These are phyloP conservation scores for Andrena praecox DNA, from an alignment of 2,888 invertebrate species.

Conservation along the genomic window DNA sequence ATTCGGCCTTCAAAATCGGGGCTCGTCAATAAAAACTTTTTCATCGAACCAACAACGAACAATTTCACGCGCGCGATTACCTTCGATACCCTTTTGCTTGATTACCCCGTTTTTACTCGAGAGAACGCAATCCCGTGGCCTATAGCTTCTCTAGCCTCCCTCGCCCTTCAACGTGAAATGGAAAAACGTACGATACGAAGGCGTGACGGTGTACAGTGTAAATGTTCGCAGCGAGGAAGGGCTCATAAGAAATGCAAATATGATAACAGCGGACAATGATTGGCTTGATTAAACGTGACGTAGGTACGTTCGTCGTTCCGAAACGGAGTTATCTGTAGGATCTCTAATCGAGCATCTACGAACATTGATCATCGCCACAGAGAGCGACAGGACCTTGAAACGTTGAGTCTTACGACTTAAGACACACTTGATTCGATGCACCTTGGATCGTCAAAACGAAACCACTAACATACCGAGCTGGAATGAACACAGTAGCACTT, in stretches of 20 bases:
- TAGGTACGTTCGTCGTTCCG: too few species aligned
- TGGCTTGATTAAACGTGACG: background rate
- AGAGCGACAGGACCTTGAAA: too few species aligned
- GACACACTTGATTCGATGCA: background rate
- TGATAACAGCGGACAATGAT: background rate
- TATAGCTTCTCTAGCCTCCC: background rate
- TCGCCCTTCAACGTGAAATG: too few species aligned
- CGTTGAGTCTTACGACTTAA: too few species aligned
- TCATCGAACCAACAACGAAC: slow-evolving; percentile 30
- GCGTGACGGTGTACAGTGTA: background rate
- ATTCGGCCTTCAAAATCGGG: slow-evolving; percentile 38
- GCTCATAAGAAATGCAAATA: background rate
- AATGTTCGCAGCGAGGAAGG: background rate
- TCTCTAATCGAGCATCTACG: background rate
- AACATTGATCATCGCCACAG: background rate
- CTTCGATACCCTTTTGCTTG: slow-evolving; percentile 39
- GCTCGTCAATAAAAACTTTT: slow-evolving; percentile 38
- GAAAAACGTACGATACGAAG: background rate
- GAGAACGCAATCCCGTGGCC: background rate
- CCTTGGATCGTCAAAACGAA: background rate
- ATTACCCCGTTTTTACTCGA: slow-evolving; percentile 33
- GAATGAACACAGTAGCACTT: background rate
- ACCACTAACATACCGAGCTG: background rate
- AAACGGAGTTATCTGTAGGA: background rate
- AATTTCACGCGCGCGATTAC: slow-evolving; percentile 44